Evolutionary conservation across 2,888 invertebrate species (phyloP), one percentile per base, ranked within the genome.

Genomic region (Drosophila antonietae): DNA sequence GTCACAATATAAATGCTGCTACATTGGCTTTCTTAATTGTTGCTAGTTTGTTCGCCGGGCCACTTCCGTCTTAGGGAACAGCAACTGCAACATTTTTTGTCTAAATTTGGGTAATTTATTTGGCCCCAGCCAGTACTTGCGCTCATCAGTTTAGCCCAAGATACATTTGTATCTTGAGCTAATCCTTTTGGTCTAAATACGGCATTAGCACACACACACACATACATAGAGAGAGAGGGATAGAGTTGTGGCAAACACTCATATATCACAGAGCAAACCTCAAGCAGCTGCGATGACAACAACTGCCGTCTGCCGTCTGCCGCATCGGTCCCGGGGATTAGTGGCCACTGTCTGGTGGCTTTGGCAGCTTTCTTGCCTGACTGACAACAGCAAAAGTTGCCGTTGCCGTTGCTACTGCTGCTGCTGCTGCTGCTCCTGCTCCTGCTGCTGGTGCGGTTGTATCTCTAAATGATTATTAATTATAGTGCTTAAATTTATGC

Each of bases 391-490:
- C 83, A 74, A 76, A 65, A 73, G 65, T 63, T 75, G 75, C 51
- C 18, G 52, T 23, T 23, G 51, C 9, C 6, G 28, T 6, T 28
- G 28, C 28, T 28, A 6, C 28, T 28, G 28, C 28, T 28, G 31
- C 6, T 9, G 49, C 4, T n/a, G 31, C n/a, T n/a, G 47, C 10
- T 31, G 15, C 33, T 18, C 35, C 18, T 35, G 51, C 33, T 20
- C 2, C 52, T 20, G 52, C 20, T 52, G 37, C 52, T 37, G 37
- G 51, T 68, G 58, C 33, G 59, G 67, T 67, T 81, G 87, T 69
- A 74, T 68, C 71, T 70, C 74, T 73, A 85, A 85, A 85, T 85
- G 88, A 88, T 85, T 85, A 85, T 85, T 88, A 85, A 85, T 88
- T 88, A 86, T 78, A 83, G 63, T 69, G 80, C 83, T 85, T 79